A percentile compares a stretch with the other conserved stretches of the same genome.
These are phyloP conservation scores for Watsonalla cultraria DNA, from an alignment of 2,888 invertebrate species.

Conservation along the genomic window DNA sequence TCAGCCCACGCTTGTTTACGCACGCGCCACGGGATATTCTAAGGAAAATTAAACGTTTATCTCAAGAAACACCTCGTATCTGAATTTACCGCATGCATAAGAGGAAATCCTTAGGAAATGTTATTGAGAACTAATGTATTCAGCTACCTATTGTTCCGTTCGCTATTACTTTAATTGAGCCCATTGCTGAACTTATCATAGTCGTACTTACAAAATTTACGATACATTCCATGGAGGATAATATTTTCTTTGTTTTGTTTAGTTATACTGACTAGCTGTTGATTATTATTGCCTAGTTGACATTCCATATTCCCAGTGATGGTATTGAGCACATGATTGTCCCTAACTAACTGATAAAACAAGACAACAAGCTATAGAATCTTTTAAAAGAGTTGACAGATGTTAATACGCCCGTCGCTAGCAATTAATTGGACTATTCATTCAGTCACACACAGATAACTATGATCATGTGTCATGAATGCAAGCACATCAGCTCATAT, in stretches of 20 bases:
- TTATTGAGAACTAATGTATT: too few relatives aligned
- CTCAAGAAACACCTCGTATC: conserved; percentile 19
- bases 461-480: not conserved
- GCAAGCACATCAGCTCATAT: conserved; percentile 6
- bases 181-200: too few relatives aligned
- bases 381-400: not conserved
- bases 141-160: not conserved
- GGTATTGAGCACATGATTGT: too few relatives aligned
- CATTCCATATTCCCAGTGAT: too few relatives aligned
- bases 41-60: conserved; percentile 22
- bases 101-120: conserved; percentile 17
- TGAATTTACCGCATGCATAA: conserved; percentile 16
- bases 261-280: too few relatives aligned
- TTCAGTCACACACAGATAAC: not conserved
- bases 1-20: conserved; percentile 21
- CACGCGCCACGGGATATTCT: conserved; percentile 22
- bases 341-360: too few relatives aligned
- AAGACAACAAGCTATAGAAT: too few relatives aligned
- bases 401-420: not conserved
- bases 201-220: too few relatives aligned
- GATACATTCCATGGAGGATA: too few relatives aligned
- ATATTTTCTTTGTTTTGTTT: too few relatives aligned
- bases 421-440: not conserved
- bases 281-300: too few relatives aligned
- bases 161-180: too few relatives aligned